Base-by-base conservation (phyloP, 2,113 vertebrate species). In the Clarias macrocephalus region DNA sequence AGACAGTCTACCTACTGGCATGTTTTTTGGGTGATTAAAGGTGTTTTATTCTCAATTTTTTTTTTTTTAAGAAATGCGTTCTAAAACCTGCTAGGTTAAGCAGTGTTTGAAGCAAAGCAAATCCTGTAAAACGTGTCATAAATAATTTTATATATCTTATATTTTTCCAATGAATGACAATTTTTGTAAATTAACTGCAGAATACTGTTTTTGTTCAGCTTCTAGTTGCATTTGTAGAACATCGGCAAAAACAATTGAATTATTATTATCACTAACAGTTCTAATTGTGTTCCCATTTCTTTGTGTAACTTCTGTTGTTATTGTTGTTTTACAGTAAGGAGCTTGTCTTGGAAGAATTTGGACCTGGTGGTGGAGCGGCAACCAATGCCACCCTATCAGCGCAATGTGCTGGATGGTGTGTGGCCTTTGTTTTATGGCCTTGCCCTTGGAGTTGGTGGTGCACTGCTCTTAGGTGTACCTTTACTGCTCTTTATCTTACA, bases 281-380 rank as follows among this genome's bases (percentile, higher is more conserved):
- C 3, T 75, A 25, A 60, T 62, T 21, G 1, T 62, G 23, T 19
- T 42, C 21, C 37, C 19, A 75, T n/a, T 75, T 30, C 48, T 57
- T 72, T 84, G 21, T 62, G 56, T 60, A 37, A 57, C 33, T 25
- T 83, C 2, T 85, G 59, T 15, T 77, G 33, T 60, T 83, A 42
- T 33, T 85, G 30, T 60, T 87, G 19, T 82, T 85, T 57, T 76
- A 79, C 89, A 92, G 95, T 87, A 2, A 92, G 84, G 60, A 93
- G 92, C 33, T 88, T 95, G 83, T 89, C 87, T 6, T 92, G 92
- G 93, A 89, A 88, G 3, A 87, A 90, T 1, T 60, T 96, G 90
- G 95, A 96, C 66, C 92, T 97, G 89, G 88, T 93, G 37, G 88
- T 97, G 10, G 82, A 95, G 90, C 91, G 94, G 11, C 88, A 63